Evolutionary conservation across 1,140 invertebrate species (phyloP).

Genomic region (Goniozus legneri): DNA sequence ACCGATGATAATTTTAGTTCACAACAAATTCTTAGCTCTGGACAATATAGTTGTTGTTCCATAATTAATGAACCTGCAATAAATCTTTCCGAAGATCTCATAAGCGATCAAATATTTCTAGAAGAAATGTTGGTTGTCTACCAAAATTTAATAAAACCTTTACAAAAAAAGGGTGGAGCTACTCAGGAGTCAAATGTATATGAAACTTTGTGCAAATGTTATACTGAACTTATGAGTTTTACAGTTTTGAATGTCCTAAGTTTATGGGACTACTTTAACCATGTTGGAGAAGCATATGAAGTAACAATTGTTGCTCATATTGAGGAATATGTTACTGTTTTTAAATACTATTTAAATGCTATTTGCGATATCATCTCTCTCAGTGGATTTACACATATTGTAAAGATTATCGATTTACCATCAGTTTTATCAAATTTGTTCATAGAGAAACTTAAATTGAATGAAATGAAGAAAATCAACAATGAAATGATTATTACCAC

Average conservation of each 20-base stretch:
- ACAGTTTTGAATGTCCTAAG: constrained; percentile 65
- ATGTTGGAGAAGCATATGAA: constrained; percentile 61
- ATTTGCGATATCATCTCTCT: constrained; percentile 74
- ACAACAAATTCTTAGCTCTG: constrained; percentile 44
- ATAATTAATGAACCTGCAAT: constrained; percentile 35
- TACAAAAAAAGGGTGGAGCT: constrained; percentile 59
- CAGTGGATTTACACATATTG: constrained; percentile 67
- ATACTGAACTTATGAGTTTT: constrained; percentile 68
- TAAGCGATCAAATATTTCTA: constrained; percentile 66
- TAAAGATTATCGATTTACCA: constrained; percentile 61
- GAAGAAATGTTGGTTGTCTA: constrained; percentile 66
- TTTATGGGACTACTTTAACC: constrained; percentile 64
- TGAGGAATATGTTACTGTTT: constrained; percentile 70
- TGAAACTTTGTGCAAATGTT: constrained; percentile 64
- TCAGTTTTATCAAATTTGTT: constrained; percentile 60
- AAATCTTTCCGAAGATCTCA: constrained; percentile 57
- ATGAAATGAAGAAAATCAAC: constrained; percentile 49
- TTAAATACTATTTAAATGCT: constrained; percentile 68
- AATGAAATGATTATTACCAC: constrained; percentile 59
- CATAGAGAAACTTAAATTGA: constrained; percentile 55
- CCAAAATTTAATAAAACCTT: constrained; percentile 61
- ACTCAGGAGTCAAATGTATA: constrained; percentile 59
- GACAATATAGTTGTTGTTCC: constrained; percentile 46
- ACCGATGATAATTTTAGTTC: constrained; percentile 29
- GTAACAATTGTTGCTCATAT: constrained; percentile 67